Percentiles rank a stretch among this genome's conserved stretches.
Conservation (phyloP, 2,113 vertebrate species). For the Genyomyrus donnyi region DNA sequence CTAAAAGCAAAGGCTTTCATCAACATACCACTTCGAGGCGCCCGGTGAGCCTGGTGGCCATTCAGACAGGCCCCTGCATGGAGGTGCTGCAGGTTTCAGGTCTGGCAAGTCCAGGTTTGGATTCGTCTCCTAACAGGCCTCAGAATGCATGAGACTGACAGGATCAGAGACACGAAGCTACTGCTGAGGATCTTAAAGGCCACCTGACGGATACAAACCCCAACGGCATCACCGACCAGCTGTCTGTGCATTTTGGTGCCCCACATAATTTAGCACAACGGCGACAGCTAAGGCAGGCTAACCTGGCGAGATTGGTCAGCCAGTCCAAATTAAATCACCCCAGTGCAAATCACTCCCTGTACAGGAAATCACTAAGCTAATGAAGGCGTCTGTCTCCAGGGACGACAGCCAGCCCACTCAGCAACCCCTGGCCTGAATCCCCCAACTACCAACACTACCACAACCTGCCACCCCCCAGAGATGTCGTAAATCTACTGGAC, state of each 20-base stretch:
- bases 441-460: neutral
- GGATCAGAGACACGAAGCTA: neutral
- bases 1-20: conserved; percentile 42
- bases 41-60: conserved; percentile 30
- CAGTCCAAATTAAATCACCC: conserved; percentile 41
- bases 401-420: conserved; percentile 39
- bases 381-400: conserved; percentile 26
- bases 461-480: neutral
- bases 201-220: neutral
- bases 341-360: conserved; percentile 32
- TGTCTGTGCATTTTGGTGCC: neutral
- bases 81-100: neutral
- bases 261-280: conserved; percentile 26
- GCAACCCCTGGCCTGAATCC: neutral
- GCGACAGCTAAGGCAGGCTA: neutral
- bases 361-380: conserved; percentile 38
- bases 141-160: neutral
- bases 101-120: neutral
- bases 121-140: neutral
- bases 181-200: neutral
- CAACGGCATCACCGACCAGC: no score
- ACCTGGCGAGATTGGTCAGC: neutral
- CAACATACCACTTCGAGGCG: conserved; percentile 26
- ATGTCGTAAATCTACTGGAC: neutral
- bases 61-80: neutral